Conservation (phyloP, 1,140 invertebrate genomes). For the Tetraneura akinire region DNA sequence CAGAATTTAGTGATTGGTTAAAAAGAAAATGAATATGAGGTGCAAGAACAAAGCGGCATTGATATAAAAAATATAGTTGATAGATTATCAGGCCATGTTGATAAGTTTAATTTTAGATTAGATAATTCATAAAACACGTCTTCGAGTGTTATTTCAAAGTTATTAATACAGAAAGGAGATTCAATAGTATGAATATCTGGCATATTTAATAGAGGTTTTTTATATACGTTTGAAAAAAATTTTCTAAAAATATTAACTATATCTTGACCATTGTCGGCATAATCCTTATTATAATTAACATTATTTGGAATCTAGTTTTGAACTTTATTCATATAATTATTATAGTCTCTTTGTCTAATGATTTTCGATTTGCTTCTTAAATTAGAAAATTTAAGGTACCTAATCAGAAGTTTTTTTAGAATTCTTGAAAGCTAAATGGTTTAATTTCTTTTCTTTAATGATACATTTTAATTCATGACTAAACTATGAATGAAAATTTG, state of each 20-base stretch:
- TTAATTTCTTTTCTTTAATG: not conserved
- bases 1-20: not conserved
- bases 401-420: too few species aligned
- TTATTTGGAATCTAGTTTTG: not conserved
- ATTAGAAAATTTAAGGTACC: too few species aligned
- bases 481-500: not conserved
- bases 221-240: not conserved
- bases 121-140: not conserved
- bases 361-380: not conserved
- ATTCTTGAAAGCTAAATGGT: not conserved
- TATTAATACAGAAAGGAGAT: not conserved
- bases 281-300: not conserved
- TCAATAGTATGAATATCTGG: not conserved
- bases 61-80: not conserved
- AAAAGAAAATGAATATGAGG: not conserved
- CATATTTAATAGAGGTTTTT: not conserved
- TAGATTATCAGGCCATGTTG: not conserved
- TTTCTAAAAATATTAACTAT: not conserved
- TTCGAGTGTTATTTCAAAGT: too few species aligned
- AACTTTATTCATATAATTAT: too few species aligned
- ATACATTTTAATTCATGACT: not conserved
- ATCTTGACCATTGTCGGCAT: not conserved
- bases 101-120: not conserved
- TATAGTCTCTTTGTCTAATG: not conserved
- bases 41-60: not conserved